A percentile compares a stretch with the other conserved stretches of the same genome.
These are phyloP conservation scores for Hylaeus anthracinus DNA, from an alignment of 1,140 invertebrate species.

Conservation along the genomic window DNA sequence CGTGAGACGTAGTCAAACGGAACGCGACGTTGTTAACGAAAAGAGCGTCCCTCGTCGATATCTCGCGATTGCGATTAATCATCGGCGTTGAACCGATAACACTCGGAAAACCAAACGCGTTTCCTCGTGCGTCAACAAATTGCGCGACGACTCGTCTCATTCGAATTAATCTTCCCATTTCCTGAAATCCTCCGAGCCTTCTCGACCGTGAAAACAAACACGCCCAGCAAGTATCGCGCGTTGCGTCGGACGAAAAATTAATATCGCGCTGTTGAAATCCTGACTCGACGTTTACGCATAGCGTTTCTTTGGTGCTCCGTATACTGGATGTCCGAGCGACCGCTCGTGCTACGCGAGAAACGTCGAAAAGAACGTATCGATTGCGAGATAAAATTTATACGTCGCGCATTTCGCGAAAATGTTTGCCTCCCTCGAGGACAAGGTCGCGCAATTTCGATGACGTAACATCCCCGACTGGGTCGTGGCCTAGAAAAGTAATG, in stretches of 20 bases:
- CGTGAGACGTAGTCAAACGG: background rate
- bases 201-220: background rate
- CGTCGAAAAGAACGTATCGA: background rate
- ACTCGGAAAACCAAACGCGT: background rate
- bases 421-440: background rate
- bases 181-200: background rate
- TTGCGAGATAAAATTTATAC: background rate
- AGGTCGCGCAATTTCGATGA: conserved; percentile 8
- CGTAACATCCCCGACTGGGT: background rate
- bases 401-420: conserved; percentile 9
- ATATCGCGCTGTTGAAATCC: background rate
- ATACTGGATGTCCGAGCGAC: no score
- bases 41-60: background rate
- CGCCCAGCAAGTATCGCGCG: conserved; percentile 3
- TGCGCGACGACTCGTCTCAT: background rate
- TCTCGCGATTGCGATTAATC: background rate
- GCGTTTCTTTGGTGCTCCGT: no score
- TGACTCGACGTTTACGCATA: no score
- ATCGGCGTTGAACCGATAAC: background rate
- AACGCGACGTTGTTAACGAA: background rate
- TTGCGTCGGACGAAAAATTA: background rate
- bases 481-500: conserved; percentile 39
- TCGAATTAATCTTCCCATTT: background rate
- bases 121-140: background rate
- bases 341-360: no score